Percentiles rank a stretch among this genome's conserved stretches.
Conservation (phyloP, 2,888 invertebrate species). For the Imbricaverruca yamaguchii region DNA sequence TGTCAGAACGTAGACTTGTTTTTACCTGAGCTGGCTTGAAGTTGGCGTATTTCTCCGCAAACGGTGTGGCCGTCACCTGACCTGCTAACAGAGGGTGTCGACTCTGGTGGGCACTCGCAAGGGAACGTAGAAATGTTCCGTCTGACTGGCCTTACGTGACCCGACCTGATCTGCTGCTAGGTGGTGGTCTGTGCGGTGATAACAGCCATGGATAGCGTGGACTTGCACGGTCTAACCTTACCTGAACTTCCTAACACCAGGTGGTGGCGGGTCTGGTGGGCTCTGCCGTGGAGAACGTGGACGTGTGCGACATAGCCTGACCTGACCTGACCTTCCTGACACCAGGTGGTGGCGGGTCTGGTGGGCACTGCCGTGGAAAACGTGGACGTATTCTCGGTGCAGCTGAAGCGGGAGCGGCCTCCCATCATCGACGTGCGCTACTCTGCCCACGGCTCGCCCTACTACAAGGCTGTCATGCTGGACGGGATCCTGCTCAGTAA, state of each 20-base stretch:
- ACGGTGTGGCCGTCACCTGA: no score
- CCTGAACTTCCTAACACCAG: neutral
- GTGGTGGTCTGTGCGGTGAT: no score
- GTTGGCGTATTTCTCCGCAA: no score
- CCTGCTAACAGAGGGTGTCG: no score
- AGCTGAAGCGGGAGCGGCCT: constrained; percentile 67
- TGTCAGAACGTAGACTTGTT: no score
- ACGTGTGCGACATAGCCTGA: constrained; percentile 53
- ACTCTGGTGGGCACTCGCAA: no score
- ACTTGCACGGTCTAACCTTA: no score
- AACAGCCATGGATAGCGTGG: no score
- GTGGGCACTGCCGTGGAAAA: constrained; percentile 77
- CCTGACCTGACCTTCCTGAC: neutral
- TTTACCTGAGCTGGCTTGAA: no score
- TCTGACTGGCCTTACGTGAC: neutral
- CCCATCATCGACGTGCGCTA: constrained; percentile 87
- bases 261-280: constrained; percentile 58
- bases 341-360: constrained; percentile 49
- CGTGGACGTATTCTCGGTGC: constrained; percentile 94
- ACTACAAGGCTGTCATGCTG: constrained; percentile 85
- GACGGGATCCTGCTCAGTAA: constrained; percentile 92
- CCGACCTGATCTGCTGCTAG: no score
- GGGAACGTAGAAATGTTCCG: no score
- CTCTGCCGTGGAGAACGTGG: constrained; percentile 83
- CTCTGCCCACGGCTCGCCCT: constrained; percentile 91